Evolutionary conservation across 1,140 invertebrate genomes (phyloP).

Genomic region (Apolygus lucorum): DNA sequence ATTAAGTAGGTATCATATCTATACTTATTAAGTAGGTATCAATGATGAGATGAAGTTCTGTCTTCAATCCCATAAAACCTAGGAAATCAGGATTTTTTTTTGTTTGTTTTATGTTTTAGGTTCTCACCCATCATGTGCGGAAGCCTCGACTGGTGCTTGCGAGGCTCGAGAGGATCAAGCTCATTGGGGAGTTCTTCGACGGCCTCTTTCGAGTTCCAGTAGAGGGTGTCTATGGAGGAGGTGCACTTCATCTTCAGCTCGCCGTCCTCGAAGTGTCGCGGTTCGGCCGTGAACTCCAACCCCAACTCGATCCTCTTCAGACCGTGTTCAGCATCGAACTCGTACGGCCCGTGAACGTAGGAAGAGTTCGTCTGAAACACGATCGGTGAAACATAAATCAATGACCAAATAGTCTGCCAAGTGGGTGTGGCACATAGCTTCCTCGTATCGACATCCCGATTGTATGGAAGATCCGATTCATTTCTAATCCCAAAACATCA

Average conservation of each 20-base stretch:
- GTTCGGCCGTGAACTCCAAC: neutral
- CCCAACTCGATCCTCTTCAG: constrained; percentile 16
- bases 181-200: neutral
- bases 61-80: no score
- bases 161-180: constrained; percentile 12
- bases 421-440: no score
- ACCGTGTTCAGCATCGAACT: constrained; percentile 1
- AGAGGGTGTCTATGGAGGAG: constrained; percentile 14
- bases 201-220: constrained; percentile 17
- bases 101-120: no score
- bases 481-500: no score
- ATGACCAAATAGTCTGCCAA: no score
- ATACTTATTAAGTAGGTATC: no score
- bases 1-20: no score
- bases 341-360: constrained; percentile 14
- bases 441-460: no score
- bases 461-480: no score
- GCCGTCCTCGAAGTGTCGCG: constrained; percentile 11
- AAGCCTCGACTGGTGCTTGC: constrained; percentile 15
- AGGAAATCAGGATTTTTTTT: no score
- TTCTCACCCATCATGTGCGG: constrained; percentile 12
- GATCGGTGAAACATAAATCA: no score
- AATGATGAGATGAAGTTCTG: no score
- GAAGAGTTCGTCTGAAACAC: constrained; percentile 8
- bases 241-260: constrained; percentile 19